Percentiles rank a stretch among this genome's conserved stretches.
Conservation (phyloP, 2,113 vertebrate species). For the Heptranchias perlo region DNA sequence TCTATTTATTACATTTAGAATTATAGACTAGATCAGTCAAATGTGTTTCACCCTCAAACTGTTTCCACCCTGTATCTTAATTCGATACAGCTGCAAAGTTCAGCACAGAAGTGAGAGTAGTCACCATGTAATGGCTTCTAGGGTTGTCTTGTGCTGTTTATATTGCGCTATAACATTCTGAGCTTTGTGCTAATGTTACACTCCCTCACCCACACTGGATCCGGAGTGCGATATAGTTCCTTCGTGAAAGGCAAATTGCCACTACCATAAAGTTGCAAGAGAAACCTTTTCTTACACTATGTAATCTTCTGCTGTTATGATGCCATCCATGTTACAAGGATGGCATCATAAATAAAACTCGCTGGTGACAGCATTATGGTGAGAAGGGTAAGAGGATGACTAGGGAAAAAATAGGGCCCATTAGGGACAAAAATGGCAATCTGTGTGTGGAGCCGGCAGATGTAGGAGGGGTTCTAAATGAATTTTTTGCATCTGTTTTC, state of each 20-base stretch:
- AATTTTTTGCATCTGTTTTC: too few relatives aligned
- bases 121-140: not conserved
- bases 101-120: not conserved
- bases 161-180: not conserved
- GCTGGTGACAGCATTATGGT: not conserved
- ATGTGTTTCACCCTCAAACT: conserved; percentile 20
- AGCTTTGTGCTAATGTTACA: not conserved
- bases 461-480: too few relatives aligned
- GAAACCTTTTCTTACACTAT: not conserved
- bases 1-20: not conserved
- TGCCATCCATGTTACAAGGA: not conserved
- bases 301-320: not conserved
- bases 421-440: too few relatives aligned
- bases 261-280: not conserved
- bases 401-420: too few relatives aligned
- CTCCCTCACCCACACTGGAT: too few relatives aligned
- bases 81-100: not conserved
- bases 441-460: too few relatives aligned
- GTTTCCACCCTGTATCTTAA: not conserved
- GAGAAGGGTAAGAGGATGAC: too few relatives aligned
- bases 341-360: not conserved
- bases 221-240: not conserved
- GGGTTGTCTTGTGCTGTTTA: not conserved
- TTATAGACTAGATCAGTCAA: not conserved
- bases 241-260: not conserved